Evolutionary conservation across 1,140 invertebrate species (phyloP).

Genomic region (Calycopis cecrops): DNA sequence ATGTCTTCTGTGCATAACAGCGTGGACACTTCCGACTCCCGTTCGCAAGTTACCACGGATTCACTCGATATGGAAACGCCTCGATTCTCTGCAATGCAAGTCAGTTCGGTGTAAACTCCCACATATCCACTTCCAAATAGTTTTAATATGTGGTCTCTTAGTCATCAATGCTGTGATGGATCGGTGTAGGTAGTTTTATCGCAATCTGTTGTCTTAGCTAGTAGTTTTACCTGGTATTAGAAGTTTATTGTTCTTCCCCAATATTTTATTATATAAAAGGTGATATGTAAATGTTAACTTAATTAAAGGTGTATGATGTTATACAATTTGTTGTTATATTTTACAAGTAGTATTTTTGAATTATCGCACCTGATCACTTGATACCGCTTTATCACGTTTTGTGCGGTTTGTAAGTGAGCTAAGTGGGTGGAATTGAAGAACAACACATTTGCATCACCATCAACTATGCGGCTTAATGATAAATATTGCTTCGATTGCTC

Average conservation of each 20-base stretch:
- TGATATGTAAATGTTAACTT: background rate
- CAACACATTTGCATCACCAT: no score
- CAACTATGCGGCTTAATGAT: no score
- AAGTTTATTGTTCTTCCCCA: slow-evolving; percentile 1
- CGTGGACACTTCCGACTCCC: slow-evolving; percentile 60
- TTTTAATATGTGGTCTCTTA: background rate
- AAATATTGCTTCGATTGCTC: no score
- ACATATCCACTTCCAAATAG: background rate
- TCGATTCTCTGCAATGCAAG: slow-evolving; percentile 70
- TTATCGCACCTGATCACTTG: no score
- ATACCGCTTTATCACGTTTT: no score
- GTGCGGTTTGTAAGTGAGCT: no score
- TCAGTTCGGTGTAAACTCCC: slow-evolving; percentile 61
- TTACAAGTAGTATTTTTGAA: no score
- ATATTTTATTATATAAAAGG: background rate
- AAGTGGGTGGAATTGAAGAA: no score
- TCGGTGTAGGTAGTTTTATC: slow-evolving; percentile 2
- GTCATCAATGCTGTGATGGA: background rate
- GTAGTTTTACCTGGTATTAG: background rate
- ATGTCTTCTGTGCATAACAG: slow-evolving; percentile 63
- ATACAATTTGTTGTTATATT: no score
- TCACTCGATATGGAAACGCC: slow-evolving; percentile 59
- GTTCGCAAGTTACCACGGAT: slow-evolving; percentile 64
- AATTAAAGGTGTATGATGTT: slow-evolving; percentile 9
- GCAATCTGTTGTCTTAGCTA: slow-evolving; percentile 4